Percentiles rank a stretch among this genome's conserved stretches.
phyloP scores from a whole-genome alignment of 1,140 invertebrate species.

The Monomorium pharaonis region DNA sequence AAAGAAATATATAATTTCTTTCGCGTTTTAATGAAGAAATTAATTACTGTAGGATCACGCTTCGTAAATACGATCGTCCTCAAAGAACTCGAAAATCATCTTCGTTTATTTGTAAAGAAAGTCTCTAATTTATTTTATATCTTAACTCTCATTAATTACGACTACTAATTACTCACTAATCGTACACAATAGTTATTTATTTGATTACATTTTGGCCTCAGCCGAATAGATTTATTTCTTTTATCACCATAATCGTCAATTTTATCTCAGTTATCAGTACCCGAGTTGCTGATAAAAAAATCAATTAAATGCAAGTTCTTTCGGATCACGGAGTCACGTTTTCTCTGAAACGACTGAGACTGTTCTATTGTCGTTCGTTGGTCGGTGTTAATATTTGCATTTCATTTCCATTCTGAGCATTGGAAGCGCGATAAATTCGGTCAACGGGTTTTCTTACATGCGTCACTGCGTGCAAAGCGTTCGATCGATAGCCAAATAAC shows the following conservation, averaged over 20 bases:
- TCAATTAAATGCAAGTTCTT: slow-evolving; percentile 46
- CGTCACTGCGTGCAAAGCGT: slow-evolving; percentile 38
- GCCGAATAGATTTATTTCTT: background rate
- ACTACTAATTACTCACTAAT: background rate
- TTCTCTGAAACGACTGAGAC: slow-evolving; percentile 11
- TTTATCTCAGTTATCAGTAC: background rate
- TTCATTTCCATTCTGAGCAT: slow-evolving; percentile 25
- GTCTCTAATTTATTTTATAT: slow-evolving; percentile 4
- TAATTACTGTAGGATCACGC: slow-evolving; percentile 5
- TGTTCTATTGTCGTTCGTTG: background rate
- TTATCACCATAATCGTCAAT: background rate
- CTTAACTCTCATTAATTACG: background rate
- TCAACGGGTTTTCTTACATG: slow-evolving; percentile 46
- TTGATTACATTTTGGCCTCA: background rate
- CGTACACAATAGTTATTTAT: background rate
- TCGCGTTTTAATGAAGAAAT: slow-evolving; percentile 33
- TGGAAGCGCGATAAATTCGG: slow-evolving; percentile 10
- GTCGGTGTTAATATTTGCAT: slow-evolving; percentile 43
- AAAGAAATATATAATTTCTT: slow-evolving; percentile 25
- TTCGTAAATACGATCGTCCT: background rate
- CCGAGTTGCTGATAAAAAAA: slow-evolving; percentile 29
- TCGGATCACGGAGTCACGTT: background rate
- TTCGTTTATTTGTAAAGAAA: background rate
- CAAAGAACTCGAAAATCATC: background rate
- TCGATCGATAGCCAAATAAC: slow-evolving; percentile 49